Evolutionary conservation across 2,797 vertebrate species (phyloP), one percentile per base, ranked within the genome.

Genomic region (Poeciliopsis paucimaculata): DNA sequence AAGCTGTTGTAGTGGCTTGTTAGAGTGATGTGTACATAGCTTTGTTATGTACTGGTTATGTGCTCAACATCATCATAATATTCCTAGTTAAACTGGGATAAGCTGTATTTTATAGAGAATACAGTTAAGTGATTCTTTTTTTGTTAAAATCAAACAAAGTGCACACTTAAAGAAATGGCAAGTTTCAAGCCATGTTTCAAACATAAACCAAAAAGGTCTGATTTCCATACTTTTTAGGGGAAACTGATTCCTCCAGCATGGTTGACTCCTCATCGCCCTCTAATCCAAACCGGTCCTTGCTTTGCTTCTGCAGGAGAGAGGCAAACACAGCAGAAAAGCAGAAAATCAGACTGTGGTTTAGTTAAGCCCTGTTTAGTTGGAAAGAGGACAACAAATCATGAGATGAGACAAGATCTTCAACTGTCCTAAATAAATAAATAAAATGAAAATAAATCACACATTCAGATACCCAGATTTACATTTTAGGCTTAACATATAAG

Each of bases 171-270:
- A 18, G 16, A 66, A 43, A 41, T 55, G 62, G 20, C 23, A 68
- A 31, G n/a, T 36, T 49, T 71, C 64, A 34, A 51, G 16, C 28
- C n/a, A 31, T 15, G 26, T 34, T 75, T 43, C 20, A 43, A 43
- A 23, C 5, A 26, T n/a, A 12, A 68, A 20, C 43, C 46, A 1
- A 43, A 36, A 16, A 53, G 15, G 43, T 47, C 51, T 66, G 5
- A 73, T 77, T 15, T 1, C 91, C 97, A 75, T 95, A 99, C 98
- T 99, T 99, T 94, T 99, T 99, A 0, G 98, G 98, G n/a, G 98
- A 99, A 41, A 99, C 97, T 0, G 98, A 99, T 91, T 99, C 98
- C 91, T 99, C 98, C n/a, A 99, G 93, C 98, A 99, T 99, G 34
- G 98, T 99, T 1, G 98, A 98, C 82, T 99, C 98, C 86, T 99